Conservation (phyloP, 2,113 vertebrate species). For the Saimiri boliviensis region DNA sequence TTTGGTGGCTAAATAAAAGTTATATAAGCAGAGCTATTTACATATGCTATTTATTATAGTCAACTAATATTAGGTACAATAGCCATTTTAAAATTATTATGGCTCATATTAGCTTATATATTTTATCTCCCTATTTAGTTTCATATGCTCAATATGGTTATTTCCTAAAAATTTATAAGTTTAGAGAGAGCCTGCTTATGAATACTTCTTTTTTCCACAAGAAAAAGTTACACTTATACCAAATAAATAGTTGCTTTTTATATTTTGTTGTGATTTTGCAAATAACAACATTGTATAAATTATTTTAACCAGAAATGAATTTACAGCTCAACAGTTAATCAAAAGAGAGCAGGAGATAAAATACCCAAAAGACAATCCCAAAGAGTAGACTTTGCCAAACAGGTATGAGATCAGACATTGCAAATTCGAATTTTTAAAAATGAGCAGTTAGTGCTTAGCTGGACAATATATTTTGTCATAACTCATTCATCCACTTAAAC, state of each 20-base stretch:
- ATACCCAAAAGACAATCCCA: not conserved
- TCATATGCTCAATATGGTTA: not conserved
- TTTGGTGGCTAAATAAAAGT: not conserved
- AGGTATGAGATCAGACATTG: not conserved
- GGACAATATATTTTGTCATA: not conserved
- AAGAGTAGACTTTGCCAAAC: not conserved
- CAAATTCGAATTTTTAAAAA: not conserved
- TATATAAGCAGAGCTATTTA: not conserved
- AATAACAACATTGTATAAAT: not conserved
- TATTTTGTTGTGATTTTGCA: not conserved
- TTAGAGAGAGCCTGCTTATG: not conserved
- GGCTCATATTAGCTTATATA: not conserved
- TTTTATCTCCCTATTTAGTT: not conserved
- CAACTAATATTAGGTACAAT: not conserved
- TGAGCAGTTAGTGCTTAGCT: not conserved
- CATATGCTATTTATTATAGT: not conserved
- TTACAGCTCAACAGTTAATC: not conserved
- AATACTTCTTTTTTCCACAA: not conserved
- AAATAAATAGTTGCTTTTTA: not conserved
- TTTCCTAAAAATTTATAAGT: not conserved
- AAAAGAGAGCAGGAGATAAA: not conserved
- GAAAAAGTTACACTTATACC: not conserved
- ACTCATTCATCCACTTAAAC: not conserved
- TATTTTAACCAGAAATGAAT: not conserved
- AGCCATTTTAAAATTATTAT: not conserved